Percentiles rank a stretch among this genome's conserved stretches.
phyloP scores from a whole-genome alignment of 2,888 invertebrate genomes.

The Phragmatobia fuliginosa region DNA sequence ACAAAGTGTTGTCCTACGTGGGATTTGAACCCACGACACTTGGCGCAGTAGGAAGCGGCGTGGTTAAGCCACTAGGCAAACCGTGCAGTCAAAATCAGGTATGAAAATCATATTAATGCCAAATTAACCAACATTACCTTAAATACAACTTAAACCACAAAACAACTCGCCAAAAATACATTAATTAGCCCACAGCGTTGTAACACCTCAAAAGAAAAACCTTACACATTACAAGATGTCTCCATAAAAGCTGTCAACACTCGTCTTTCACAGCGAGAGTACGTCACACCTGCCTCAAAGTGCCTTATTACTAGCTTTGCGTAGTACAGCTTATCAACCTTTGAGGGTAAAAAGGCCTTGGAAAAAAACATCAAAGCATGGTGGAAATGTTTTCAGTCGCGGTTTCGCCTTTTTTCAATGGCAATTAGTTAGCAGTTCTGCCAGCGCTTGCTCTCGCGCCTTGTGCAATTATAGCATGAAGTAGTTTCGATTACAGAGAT shows the following conservation, averaged over 20 bases:
- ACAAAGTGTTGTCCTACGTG: too few relatives aligned
- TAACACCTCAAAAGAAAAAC: slow-evolving; percentile 68
- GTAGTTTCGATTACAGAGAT: slow-evolving; percentile 57
- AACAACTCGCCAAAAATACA: slow-evolving; percentile 41
- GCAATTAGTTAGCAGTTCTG: slow-evolving; percentile 86
- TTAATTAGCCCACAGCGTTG: slow-evolving; percentile 58
- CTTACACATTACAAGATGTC: slow-evolving; percentile 57
- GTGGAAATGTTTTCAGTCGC: slow-evolving; percentile 83
- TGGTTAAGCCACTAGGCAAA: too few relatives aligned
- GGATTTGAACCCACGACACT: too few relatives aligned
- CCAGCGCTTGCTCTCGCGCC: slow-evolving; percentile 76
- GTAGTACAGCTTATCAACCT: slow-evolving; percentile 83
- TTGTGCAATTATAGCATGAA: slow-evolving; percentile 80
- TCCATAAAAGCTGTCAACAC: slow-evolving; percentile 67
- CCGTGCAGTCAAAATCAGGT: too few relatives aligned
- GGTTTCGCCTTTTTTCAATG: slow-evolving; percentile 87
- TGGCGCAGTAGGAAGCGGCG: too few relatives aligned
- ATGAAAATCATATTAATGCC: too few relatives aligned
- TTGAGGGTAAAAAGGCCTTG: slow-evolving; percentile 70
- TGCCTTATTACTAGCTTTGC: slow-evolving; percentile 81
- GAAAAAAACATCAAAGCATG: slow-evolving; percentile 82
- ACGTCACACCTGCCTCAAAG: slow-evolving; percentile 81
- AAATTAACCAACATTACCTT: neutral
- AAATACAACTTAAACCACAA: slow-evolving; percentile 31
- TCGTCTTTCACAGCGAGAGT: slow-evolving; percentile 65